A percentile compares a stretch with the other conserved stretches of the same genome.
Conservation (phyloP, 2,797 vertebrate genomes). For the Takifugu rubripes region DNA sequence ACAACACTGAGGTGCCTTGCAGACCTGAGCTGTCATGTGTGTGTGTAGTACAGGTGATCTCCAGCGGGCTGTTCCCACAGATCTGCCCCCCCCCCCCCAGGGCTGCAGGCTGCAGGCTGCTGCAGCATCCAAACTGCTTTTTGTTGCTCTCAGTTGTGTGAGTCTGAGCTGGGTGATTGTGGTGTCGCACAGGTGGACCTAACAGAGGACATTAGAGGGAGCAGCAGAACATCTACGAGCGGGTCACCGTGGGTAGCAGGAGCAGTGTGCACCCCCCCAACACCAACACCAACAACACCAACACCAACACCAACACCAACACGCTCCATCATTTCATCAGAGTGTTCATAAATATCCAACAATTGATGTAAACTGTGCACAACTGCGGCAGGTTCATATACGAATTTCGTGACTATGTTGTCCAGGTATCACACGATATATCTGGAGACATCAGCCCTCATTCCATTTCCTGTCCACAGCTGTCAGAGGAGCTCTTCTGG, state of each 20-base stretch:
- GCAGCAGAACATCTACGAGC: not conserved
- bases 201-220: not conserved
- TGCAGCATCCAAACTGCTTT: not conserved
- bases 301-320: no score
- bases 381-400: not conserved
- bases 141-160: not conserved
- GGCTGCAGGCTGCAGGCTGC: no score
- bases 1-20: slow-evolving; percentile 7
- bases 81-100: not conserved
- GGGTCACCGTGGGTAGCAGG: no score
- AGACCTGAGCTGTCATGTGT: no score
- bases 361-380: not conserved
- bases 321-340: no score
- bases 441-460: not conserved
- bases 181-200: not conserved
- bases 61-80: not conserved
- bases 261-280: no score
- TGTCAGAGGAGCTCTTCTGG: not conserved
- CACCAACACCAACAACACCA: no score
- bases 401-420: not conserved
- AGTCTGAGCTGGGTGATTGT: not conserved
- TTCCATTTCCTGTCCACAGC: not conserved
- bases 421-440: not conserved
- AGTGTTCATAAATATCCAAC: not conserved
- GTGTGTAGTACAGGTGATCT: no score